Base-by-base conservation (phyloP, 2,888 invertebrate species). In the Megastigmus dorsalis region DNA sequence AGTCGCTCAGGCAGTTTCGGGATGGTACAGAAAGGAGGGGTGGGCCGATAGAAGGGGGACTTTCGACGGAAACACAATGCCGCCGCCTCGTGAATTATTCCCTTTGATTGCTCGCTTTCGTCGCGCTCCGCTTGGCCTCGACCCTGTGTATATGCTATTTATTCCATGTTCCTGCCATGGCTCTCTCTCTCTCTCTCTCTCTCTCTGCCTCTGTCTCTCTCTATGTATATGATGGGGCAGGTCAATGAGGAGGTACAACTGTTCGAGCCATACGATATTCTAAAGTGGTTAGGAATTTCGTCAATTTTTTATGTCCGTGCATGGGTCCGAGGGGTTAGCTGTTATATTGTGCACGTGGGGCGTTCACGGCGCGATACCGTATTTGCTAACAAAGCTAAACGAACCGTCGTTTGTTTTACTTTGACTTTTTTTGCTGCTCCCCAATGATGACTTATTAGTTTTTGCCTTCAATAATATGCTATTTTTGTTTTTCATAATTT, bases 81-180 rank as follows among this genome's bases (percentile, higher is more conserved):
- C 73, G 74, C 26, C 81, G 84, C 83, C 86, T 88, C 82, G 81
- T 88, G 87, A 88, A 88, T 88, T 87, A 88, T 88, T 88, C 88
- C 81, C 88, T 88, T 88, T 88, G 88, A 88, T 87, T 88, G 86
- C 85, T 86, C 83, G 84, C 84, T 87, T 86, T 86, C 84, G 87
- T 85, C 81, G 79, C 84, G 83, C 80, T 83, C 80, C 81, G 82
- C 76, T 82, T 81, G 82, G 62, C 80, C 75, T 79, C 73, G 66
- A 57, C 75, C 26, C 67, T 68, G 10, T 18, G 18, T 43, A 36
- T 36, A 63, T 65, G 30, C 10, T 5, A 30, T 28, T 9, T 5
- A 30, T 28, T n/a, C 1, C 13, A 28, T 23, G 33, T 62, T 6
- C 10, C 28, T n/a, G 10, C n/a, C n/a, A n/a, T n/a, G n/a, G n/a